Percentiles rank a stretch among this genome's conserved stretches.
Evolutionary conservation across 64 coral and sea anemone genomes (phyloP).

Genomic region (Acropora tenuis): DNA sequence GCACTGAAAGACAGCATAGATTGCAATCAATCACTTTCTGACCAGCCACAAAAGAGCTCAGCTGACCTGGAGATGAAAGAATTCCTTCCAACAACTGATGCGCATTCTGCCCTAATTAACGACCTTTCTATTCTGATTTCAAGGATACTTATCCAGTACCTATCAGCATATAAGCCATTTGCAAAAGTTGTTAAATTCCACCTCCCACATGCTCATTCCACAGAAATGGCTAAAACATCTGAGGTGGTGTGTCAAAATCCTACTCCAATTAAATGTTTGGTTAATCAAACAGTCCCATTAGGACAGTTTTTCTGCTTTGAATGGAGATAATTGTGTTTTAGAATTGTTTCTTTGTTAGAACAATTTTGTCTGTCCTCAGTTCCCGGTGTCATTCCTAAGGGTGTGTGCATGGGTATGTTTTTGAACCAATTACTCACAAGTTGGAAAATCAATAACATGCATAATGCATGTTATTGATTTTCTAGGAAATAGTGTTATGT

Average conservation of each 20-base stretch:
- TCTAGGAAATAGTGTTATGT: not conserved
- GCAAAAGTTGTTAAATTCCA: not conserved
- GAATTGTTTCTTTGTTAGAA: too few species aligned
- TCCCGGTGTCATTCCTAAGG: too few species aligned
- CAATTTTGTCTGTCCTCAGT: too few species aligned
- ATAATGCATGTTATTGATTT: too few species aligned
- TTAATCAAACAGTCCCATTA: not conserved
- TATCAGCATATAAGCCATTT: not conserved
- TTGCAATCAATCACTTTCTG: not conserved
- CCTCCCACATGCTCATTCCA: not conserved
- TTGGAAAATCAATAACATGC: not conserved
- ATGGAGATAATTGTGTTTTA: too few species aligned
- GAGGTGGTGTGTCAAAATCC: not conserved
- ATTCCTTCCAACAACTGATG: conserved; percentile 5
- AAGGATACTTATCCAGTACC: not conserved
- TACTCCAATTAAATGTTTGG: not conserved
- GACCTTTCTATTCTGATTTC: not conserved
- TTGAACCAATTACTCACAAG: too few species aligned
- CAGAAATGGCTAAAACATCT: not conserved
- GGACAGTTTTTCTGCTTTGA: too few species aligned
- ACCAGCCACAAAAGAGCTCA: not conserved
- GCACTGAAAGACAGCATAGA: conserved; percentile 30
- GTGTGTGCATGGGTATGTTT: too few species aligned
- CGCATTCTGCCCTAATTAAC: not conserved
- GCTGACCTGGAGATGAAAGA: conserved; percentile 5